phyloP scores from a whole-genome alignment of 1,140 invertebrate genomes.

The Eueides isabella region DNA sequence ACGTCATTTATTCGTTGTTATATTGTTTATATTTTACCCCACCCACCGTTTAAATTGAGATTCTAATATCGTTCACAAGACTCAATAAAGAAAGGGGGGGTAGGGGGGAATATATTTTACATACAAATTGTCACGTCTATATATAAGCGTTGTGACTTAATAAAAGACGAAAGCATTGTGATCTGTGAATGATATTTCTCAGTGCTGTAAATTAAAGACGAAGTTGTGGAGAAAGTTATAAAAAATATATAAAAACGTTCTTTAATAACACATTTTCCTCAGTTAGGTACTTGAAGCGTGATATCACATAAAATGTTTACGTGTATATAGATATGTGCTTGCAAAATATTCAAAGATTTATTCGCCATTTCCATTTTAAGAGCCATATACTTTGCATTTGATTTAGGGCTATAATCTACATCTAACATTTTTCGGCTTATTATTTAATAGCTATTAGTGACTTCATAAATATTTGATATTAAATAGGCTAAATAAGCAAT shows the following conservation, averaged over 20 bases:
- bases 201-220: slow-evolving; percentile 10
- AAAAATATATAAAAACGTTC: slow-evolving; percentile 11
- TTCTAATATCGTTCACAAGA: not conserved
- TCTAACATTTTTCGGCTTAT: no score
- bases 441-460: no score
- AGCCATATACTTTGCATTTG: not conserved
- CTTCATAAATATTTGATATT: no score
- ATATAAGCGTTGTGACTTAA: slow-evolving; percentile 16
- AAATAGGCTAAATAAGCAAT: no score
- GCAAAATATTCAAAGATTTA: not conserved
- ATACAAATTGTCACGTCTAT: slow-evolving; percentile 12
- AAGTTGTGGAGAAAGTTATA: slow-evolving; percentile 9
- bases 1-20: not conserved
- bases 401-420: not conserved
- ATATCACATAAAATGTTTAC: slow-evolving; percentile 17
- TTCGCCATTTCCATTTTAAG: slow-evolving; percentile 2
- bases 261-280: slow-evolving; percentile 10
- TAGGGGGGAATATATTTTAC: slow-evolving; percentile 12
- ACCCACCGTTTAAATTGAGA: not conserved
- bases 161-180: slow-evolving; percentile 25
- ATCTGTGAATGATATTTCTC: slow-evolving; percentile 19
- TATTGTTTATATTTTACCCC: not conserved
- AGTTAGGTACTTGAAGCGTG: not conserved
- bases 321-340: not conserved
- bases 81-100: not conserved